Base-by-base conservation (phyloP, 2,888 invertebrate genomes). In the Melieria crassipennis region DNA sequence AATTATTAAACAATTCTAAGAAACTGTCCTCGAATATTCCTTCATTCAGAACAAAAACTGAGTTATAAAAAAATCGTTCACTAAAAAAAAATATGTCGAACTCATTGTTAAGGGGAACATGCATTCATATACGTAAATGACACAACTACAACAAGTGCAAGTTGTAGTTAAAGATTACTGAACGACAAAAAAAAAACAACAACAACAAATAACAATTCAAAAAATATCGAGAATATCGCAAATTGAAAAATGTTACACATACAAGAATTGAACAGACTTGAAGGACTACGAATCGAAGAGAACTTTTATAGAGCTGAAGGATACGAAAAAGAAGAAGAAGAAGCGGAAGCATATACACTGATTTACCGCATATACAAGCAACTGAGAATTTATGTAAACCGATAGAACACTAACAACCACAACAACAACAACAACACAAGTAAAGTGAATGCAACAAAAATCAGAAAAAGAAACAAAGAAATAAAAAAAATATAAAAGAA, bases 111-210 rank as follows among this genome's bases (percentile, higher is more conserved):
- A 30, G 30, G 30, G 30, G 30, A 30, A 30, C 50, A 48, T 16
- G 58, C 65, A 70, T 64, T 57, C 42, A 70, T 47, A 70, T 70
- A 70, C 70, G 70, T 70, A 70, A 68, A 58, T 70, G 48, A 70
- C 64, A 60, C 63, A 64, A 50, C 55, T 64, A 64, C 57, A 63
- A 48, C 55, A 80, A 77, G 76, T 82, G 82, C 81, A 83, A 81
- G 83, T 81, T 81, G 83, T 82, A 30, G 30, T 30, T 30, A 30
- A 82, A 79, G 78, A 80, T 82, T 78, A 82, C 81, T 79, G 77
- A 82, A 82, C 80, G 81, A 67, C n/a, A n/a, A 66, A 67, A 50
- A 1, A 13, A 43, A 67, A 50, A 52, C 5, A 66, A 47, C 30
- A 47, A 30, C 30, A 66, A 30, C 4, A n/a, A 57, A 42, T 9